Evolutionary conservation across 2,113 vertebrate species (phyloP).

Genomic region (Tragelaphus strepsiceros): DNA sequence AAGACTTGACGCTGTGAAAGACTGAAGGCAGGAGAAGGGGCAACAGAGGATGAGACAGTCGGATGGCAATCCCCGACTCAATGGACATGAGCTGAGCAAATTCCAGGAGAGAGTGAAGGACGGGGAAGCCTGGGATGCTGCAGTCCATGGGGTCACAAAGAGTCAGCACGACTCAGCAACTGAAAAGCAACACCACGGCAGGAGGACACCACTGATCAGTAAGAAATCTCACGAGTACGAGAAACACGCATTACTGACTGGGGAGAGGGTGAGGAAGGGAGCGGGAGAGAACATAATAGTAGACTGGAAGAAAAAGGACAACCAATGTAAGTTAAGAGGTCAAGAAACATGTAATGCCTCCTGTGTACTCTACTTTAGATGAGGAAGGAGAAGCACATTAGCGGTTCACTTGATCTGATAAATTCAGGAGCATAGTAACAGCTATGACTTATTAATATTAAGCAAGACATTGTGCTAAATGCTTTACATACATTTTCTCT

Average conservation of each 20-base stretch:
- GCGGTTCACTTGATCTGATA: conserved; percentile 32
- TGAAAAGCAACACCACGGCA: not conserved
- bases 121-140: not conserved
- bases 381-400: conserved; percentile 23
- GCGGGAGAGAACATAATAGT: not conserved
- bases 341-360: not conserved
- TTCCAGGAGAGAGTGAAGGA: not conserved
- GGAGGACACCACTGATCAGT: not conserved
- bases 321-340: not conserved
- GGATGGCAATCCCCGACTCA: not conserved
- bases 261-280: not conserved
- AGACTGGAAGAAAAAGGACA: not conserved
- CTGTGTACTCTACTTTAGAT: not conserved
- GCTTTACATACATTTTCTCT: conserved; percentile 4
- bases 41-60: not conserved
- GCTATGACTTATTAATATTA: conserved; percentile 62
- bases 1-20: not conserved
- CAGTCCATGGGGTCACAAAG: not conserved
- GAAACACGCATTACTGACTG: not conserved
- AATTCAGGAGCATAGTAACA: conserved; percentile 36
- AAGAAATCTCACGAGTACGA: not conserved
- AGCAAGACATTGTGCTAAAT: conserved; percentile 35
- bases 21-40: not conserved
- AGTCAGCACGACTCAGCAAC: not conserved
- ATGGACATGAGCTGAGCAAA: not conserved